Evolutionary conservation across 2,113 vertebrate species (phyloP).

Genomic region (Apistogramma diplotaenia): DNA sequence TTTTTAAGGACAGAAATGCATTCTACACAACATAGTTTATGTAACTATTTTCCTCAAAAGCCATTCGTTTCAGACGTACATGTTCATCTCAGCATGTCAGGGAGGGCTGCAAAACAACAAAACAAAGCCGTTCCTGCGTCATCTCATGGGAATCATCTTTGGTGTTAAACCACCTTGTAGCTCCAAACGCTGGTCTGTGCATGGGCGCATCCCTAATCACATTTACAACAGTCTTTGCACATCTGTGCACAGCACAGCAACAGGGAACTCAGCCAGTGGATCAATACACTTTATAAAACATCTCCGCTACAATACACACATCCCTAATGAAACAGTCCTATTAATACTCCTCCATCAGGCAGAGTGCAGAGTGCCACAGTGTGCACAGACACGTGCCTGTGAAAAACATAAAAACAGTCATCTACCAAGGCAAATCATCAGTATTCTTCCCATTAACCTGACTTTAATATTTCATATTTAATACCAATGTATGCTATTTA

Average conservation of each 20-base stretch:
- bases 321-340: neutral
- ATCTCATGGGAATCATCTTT: neutral
- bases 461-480: neutral
- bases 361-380: neutral
- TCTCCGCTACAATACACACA: neutral
- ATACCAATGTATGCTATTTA: neutral
- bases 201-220: neutral
- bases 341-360: constrained; percentile 1
- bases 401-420: neutral
- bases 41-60: neutral
- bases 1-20: neutral
- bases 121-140: neutral
- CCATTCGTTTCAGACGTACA: neutral
- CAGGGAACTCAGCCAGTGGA: neutral
- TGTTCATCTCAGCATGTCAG: neutral
- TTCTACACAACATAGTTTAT: neutral
- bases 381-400: neutral
- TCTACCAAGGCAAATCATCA: neutral
- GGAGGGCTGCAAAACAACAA: neutral
- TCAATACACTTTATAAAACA: neutral
- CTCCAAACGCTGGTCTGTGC: neutral
- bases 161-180: neutral
- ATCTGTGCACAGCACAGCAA: constrained; percentile 7
- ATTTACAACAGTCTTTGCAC: neutral
- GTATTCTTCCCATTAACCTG: neutral